Conservation (phyloP, 2,797 vertebrate species). For the Emydoidea blandingii region DNA sequence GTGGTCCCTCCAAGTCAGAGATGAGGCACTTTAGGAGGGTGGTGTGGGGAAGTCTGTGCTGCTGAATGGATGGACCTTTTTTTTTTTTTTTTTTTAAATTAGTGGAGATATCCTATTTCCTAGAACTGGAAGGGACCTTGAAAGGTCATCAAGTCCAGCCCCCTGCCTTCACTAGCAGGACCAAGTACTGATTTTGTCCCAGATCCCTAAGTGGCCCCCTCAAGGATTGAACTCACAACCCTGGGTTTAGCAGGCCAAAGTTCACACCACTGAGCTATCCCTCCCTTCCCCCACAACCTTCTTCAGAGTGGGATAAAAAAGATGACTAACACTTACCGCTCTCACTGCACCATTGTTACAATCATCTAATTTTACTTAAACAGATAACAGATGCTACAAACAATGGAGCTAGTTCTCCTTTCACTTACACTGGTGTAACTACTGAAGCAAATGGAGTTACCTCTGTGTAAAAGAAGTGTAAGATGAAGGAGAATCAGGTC, state of each 20-base stretch:
- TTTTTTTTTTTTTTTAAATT: too few species aligned
- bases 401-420: not conserved
- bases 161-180: too few species aligned
- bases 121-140: too few species aligned
- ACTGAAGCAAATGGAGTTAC: too few species aligned
- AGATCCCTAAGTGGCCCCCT: too few species aligned
- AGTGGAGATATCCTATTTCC: too few species aligned
- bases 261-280: too few species aligned
- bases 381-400: not conserved
- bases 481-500: not conserved
- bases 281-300: not conserved
- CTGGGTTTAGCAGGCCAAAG: too few species aligned
- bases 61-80: not conserved
- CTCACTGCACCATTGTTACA: not conserved
- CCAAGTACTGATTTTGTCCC: too few species aligned
- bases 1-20: not conserved
- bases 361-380: not conserved
- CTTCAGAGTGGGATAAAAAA: not conserved
- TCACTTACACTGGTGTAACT: not conserved
- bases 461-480: too few species aligned
- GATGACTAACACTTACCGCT: not conserved
- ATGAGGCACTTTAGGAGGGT: not conserved
- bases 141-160: too few species aligned
- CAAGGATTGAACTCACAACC: too few species aligned
- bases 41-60: not conserved